Evolutionary conservation across 2,888 invertebrate species (phyloP), one percentile per base, ranked within the genome.

Genomic region (Neoaliturus tenellus): DNA sequence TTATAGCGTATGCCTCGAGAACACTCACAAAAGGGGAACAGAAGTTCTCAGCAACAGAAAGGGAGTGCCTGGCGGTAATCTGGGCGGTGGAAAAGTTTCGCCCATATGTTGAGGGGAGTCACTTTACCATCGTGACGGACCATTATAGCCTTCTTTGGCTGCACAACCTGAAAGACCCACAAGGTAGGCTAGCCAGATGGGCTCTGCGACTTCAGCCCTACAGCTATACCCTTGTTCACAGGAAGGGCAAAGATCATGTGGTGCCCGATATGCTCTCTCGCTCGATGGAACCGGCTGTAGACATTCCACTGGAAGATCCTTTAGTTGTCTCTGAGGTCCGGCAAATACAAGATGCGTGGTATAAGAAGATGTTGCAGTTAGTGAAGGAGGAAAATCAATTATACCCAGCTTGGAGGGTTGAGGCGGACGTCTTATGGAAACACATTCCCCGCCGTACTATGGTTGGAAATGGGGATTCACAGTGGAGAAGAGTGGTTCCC

Each of bases 101-200:
- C 20, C 83, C 84, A 0, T 89, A 88, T 67, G 8, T 88, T 0
- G 87, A 88, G 41, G 88, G 88, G 0, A 81, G 83, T 8, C 73
- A 82, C 0, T 89, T 89, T 58, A 87, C 62, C 1, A 88, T 88
- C 0, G 85, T 88, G 0, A 89, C 88, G 0, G 88, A 89, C 51
- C 86, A 88, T 20, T 44, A 82, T n/a, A 87, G 86, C 35, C 78
- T 88, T 88, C 1, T 85, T 2, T 69, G 69, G 69, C n/a, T 69
- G 35, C 14, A 85, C 39, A 86, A 71, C 17, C 35, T 87, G 2
- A 86, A 88, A 8, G n/a, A n/a, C n/a, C 88, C 88, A 0, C 78
- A 73, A 0, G 87, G 87, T 10, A 62, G 86, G 8, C 20, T 88
- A 41, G 87, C 87, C 0, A 20, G 88, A 1, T 88, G 88, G 88